Evolutionary conservation across 2,797 vertebrate species (phyloP).

Genomic region (Anas bahamensis): DNA sequence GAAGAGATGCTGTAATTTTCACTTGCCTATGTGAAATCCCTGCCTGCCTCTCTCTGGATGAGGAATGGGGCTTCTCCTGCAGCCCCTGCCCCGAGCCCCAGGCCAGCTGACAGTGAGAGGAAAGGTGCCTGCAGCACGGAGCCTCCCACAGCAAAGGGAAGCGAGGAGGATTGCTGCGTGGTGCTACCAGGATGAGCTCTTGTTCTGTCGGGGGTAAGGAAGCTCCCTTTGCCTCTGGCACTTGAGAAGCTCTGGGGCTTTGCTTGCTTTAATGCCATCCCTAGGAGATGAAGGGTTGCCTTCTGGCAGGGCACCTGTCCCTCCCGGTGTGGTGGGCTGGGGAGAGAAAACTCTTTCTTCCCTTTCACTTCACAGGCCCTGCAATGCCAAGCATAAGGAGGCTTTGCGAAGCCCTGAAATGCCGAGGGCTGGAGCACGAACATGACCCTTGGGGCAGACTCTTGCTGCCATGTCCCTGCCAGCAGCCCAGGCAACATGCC

Average conservation of each 20-base stretch:
- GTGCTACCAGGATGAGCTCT: background rate
- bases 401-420: background rate
- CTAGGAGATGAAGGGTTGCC: background rate
- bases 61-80: background rate
- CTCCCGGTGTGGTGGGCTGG: background rate
- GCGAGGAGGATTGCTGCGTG: background rate
- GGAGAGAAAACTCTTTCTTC: background rate
- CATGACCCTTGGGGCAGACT: background rate
- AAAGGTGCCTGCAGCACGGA: background rate
- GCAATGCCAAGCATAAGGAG: background rate
- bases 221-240: background rate
- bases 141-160: background rate
- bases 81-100: background rate
- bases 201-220: background rate
- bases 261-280: background rate
- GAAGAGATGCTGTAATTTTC: background rate
- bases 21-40: background rate
- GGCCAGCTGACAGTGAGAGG: background rate
- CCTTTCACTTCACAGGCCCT: background rate
- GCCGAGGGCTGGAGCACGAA: fast-evolving
- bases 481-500: background rate
- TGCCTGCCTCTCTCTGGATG: background rate
- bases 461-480: background rate
- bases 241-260: background rate
- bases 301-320: background rate